These are phyloP conservation scores for Scaptomyza hsui DNA, from an alignment of 1,140 invertebrate genomes.

Conservation along the genomic window DNA sequence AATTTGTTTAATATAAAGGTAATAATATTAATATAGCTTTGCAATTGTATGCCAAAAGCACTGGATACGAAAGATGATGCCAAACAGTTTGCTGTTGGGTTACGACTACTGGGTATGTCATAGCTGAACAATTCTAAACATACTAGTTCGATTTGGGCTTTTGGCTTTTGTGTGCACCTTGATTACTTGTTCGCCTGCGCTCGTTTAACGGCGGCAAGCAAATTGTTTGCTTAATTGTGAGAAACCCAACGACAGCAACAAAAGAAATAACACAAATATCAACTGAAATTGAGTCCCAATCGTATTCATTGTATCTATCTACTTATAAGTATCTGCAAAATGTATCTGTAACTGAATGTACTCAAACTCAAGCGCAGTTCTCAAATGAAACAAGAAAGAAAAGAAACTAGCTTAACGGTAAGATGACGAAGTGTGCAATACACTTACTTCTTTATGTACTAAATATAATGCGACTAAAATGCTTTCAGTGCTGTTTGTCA, in stretches of 20 bases:
- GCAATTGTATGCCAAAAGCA: too few relatives aligned
- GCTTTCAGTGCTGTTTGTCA: too few relatives aligned
- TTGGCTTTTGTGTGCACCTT: conserved; percentile 21
- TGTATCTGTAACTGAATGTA: conserved; percentile 20
- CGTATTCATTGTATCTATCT: conserved; percentile 25
- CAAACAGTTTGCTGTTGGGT: too few relatives aligned
- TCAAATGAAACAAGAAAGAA: neutral
- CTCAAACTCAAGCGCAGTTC: conserved; percentile 20
- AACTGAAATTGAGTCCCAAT: conserved; percentile 25
- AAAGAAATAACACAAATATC: neutral
- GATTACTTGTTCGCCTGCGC: conserved; percentile 70
- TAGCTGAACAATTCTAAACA: neutral
- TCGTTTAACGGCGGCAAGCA: conserved; percentile 45
- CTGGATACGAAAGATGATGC: too few relatives aligned
- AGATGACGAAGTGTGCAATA: neutral
- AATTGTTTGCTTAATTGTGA: conserved; percentile 73
- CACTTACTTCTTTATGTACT: neutral
- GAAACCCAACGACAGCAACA: conserved; percentile 61
- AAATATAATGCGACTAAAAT: too few relatives aligned
- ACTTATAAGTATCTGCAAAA: conserved; percentile 4
- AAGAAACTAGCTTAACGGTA: neutral
- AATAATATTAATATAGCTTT: too few relatives aligned
- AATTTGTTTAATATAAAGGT: too few relatives aligned
- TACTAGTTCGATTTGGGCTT: neutral
- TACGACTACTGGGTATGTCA: neutral